Percentiles rank a stretch among this genome's conserved stretches.
Evolutionary conservation across 2,797 vertebrate genomes (phyloP).

Genomic region (Karalla daura): DNA sequence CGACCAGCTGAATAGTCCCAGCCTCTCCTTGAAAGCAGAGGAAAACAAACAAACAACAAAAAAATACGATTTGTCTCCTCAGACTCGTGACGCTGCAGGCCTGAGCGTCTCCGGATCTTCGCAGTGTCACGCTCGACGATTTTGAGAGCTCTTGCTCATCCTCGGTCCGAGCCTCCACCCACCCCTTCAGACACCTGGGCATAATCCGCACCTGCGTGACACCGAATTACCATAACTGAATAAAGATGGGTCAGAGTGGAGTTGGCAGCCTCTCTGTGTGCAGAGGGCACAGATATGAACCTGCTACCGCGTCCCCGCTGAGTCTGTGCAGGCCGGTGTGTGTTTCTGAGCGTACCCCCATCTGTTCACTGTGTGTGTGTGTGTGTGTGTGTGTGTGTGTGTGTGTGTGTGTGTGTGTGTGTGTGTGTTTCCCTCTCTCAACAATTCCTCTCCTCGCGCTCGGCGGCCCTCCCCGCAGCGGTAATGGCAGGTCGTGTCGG

Average conservation of each 20-base stretch:
- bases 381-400: slow-evolving; percentile 22
- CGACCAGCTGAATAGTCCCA: too few species aligned
- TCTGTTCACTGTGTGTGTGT: slow-evolving; percentile 43
- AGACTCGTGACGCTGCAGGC: background rate
- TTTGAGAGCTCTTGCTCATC: slow-evolving; percentile 47
- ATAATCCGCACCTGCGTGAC: slow-evolving; percentile 63
- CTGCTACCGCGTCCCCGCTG: slow-evolving; percentile 28
- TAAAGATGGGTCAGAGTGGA: slow-evolving; percentile 67
- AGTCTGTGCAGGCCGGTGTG: slow-evolving; percentile 21
- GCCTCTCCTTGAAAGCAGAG: background rate
- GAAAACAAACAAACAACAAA: too few species aligned
- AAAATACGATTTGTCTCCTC: background rate
- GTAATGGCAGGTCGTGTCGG: slow-evolving; percentile 57
- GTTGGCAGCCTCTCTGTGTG: slow-evolving; percentile 51
- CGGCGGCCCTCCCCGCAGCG: slow-evolving; percentile 37
- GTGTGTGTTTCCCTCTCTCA: slow-evolving; percentile 24
- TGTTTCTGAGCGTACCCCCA: slow-evolving; percentile 34
- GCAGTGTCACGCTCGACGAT: slow-evolving; percentile 7
- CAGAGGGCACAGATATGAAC: slow-evolving; percentile 40
- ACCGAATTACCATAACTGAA: slow-evolving; percentile 75
- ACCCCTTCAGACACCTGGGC: slow-evolving; percentile 52
- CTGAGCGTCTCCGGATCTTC: slow-evolving; percentile 12
- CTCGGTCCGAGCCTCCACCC: slow-evolving; percentile 36
- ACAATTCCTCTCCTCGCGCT: slow-evolving; percentile 34
- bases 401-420: slow-evolving; percentile 17